Conservation (phyloP, 2,797 vertebrate species). For the Gambelia wislizenii region DNA sequence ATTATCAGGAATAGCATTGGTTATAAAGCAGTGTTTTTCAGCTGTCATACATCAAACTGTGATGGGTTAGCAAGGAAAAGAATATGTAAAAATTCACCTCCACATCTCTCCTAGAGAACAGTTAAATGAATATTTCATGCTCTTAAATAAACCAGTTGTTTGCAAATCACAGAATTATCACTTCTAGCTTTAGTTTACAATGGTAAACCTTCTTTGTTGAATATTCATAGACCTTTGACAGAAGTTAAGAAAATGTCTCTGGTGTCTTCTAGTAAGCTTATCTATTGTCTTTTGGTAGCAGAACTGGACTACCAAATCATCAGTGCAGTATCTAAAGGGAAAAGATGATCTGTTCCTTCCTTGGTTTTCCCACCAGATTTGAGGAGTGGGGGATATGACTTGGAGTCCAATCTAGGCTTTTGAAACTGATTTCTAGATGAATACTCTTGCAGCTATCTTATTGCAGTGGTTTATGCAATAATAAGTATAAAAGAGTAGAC, state of each 20-base stretch:
- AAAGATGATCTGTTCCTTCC: background rate
- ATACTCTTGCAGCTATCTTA: background rate
- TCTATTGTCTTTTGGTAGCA: background rate
- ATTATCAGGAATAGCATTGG: background rate
- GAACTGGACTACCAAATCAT: background rate
- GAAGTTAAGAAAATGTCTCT: background rate
- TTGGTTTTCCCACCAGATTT: background rate
- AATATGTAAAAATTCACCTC: conserved; percentile 51
- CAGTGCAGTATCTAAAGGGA: background rate
- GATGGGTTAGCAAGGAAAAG: conserved; percentile 23
- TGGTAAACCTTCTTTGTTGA: conserved; percentile 16
- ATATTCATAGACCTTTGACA: conserved; percentile 5
- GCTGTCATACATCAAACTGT: conserved; percentile 33
- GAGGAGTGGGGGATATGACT: background rate
- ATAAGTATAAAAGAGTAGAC: background rate
- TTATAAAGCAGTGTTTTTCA: conserved; percentile 20
- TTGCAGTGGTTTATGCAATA: background rate
- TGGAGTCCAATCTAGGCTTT: background rate
- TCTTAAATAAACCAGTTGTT: conserved; percentile 41
- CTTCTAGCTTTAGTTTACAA: conserved; percentile 19
- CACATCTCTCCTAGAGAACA: conserved; percentile 31
- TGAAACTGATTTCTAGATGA: conserved; percentile 1
- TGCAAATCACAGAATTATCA: conserved; percentile 21
- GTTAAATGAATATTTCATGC: conserved; percentile 46
- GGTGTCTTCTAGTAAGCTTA: background rate